phyloP scores from a whole-genome alignment of 1,140 invertebrate genomes.

The Atta cephalotes region DNA sequence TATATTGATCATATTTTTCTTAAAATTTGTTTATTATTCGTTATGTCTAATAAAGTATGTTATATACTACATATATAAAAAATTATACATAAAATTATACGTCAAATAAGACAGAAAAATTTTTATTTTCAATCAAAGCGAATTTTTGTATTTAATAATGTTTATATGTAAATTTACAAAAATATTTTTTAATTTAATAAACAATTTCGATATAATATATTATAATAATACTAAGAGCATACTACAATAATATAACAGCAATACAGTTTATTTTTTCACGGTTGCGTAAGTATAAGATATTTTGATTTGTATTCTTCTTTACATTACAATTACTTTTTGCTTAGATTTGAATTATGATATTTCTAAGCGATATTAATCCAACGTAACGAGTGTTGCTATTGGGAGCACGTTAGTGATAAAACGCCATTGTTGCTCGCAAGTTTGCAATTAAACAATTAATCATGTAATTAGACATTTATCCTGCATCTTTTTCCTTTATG shows the following conservation, averaged over 20 bases:
- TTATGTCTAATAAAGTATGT: background rate
- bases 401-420: conserved; percentile 79
- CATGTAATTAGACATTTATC: conserved; percentile 80
- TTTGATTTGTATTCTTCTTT: background rate
- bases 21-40: background rate
- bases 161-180: no score
- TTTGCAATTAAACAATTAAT: conserved; percentile 82
- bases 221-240: background rate
- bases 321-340: conserved; percentile 19
- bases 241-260: background rate
- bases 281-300: background rate
- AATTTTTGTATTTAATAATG: no score
- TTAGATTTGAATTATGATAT: conserved; percentile 9
- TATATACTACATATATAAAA: no score
- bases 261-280: background rate
- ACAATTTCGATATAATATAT: no score
- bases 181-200: no score
- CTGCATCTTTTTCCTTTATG: conserved; percentile 57
- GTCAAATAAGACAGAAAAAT: no score
- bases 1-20: background rate
- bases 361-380: conserved; percentile 31
- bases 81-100: no score
- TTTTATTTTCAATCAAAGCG: no score
- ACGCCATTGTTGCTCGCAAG: conserved; percentile 71
- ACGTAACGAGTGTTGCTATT: conserved; percentile 73